phyloP scores from a whole-genome alignment of 1,140 invertebrate genomes.

The Arctopsyche grandis region DNA sequence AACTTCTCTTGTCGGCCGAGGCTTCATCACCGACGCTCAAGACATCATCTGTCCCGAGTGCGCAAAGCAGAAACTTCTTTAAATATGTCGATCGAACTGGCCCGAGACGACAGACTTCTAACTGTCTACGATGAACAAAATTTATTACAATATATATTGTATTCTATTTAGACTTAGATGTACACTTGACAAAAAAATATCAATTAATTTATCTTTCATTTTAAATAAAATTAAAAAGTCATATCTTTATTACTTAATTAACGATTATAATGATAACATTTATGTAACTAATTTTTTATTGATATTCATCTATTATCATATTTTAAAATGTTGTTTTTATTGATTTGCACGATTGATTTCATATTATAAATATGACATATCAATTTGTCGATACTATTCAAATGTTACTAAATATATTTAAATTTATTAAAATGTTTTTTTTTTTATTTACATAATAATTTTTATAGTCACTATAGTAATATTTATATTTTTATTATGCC shows the following conservation, averaged over 20 bases:
- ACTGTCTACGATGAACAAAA: conserved; percentile 14
- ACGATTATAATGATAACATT: neutral
- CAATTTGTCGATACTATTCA: conserved; percentile 11
- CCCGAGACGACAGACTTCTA: neutral
- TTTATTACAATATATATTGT: neutral
- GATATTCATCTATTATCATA: neutral
- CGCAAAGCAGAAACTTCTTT: conserved; percentile 95
- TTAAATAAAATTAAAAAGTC: neutral
- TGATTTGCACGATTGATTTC: neutral
- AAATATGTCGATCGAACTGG: conserved; percentile 59
- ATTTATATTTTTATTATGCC: neutral
- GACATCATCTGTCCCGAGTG: conserved; percentile 99
- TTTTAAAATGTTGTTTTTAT: neutral
- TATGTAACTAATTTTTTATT: neutral
- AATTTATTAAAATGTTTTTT: conserved; percentile 24
- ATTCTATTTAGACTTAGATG: conserved; percentile 27
- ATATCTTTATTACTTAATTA: conserved; percentile 1
- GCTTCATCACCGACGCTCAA: conserved; percentile 95
- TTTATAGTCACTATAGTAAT: conserved; percentile 2
- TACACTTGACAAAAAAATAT: neutral
- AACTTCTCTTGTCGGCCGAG: conserved; percentile 94
- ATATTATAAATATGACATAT: conserved; percentile 16
- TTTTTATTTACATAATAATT: conserved; percentile 15
- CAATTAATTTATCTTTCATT: neutral
- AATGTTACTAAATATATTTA: conserved; percentile 23